Percentiles rank a stretch among this genome's conserved stretches.
phyloP scores from a whole-genome alignment of 2,113 vertebrate genomes.

The Atherinomorus stipes region DNA sequence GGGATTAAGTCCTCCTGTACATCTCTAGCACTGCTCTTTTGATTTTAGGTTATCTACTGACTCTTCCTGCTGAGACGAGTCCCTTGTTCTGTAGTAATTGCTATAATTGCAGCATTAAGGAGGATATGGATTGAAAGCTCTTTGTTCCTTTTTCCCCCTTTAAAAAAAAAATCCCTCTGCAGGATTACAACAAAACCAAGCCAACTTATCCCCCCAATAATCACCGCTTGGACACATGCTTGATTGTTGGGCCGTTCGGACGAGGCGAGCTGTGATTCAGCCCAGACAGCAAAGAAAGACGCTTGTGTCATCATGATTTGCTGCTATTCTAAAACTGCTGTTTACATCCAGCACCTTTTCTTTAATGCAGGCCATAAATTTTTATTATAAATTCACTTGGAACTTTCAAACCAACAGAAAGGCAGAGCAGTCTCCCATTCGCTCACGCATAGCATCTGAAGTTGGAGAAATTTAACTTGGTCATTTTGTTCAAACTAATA shows the following conservation, averaged over 20 bases:
- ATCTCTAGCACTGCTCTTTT: slow-evolving; percentile 57
- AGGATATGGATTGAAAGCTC: slow-evolving; percentile 8
- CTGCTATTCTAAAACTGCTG: slow-evolving; percentile 42
- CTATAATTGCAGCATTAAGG: slow-evolving; percentile 45
- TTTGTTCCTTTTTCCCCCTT: slow-evolving; percentile 13
- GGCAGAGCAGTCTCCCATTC: slow-evolving; percentile 25
- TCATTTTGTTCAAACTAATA: slow-evolving; percentile 68
- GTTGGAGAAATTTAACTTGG: slow-evolving; percentile 69
- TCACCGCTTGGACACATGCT: slow-evolving; percentile 23
- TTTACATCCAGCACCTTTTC: slow-evolving; percentile 44
- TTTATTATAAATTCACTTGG: slow-evolving; percentile 69
- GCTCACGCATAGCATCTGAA: slow-evolving; percentile 47
- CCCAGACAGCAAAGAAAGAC: slow-evolving; percentile 9
- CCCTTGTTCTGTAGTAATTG: slow-evolving; percentile 54
- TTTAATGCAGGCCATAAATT: slow-evolving; percentile 67
- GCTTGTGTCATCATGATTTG: slow-evolving; percentile 47
- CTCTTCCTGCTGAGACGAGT: slow-evolving; percentile 23
- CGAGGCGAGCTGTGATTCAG: slow-evolving; percentile 4
- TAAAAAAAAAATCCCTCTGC: slow-evolving; percentile 46
- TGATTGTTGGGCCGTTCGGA: not conserved
- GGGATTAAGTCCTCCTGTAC: slow-evolving; percentile 53
- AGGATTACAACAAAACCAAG: slow-evolving; percentile 38
- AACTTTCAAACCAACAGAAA: slow-evolving; percentile 61
- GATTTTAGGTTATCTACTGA: slow-evolving; percentile 49
- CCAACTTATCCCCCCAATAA: slow-evolving; percentile 21